phyloP scores from a whole-genome alignment of 2,113 vertebrate species.

The Sialia sialis region DNA sequence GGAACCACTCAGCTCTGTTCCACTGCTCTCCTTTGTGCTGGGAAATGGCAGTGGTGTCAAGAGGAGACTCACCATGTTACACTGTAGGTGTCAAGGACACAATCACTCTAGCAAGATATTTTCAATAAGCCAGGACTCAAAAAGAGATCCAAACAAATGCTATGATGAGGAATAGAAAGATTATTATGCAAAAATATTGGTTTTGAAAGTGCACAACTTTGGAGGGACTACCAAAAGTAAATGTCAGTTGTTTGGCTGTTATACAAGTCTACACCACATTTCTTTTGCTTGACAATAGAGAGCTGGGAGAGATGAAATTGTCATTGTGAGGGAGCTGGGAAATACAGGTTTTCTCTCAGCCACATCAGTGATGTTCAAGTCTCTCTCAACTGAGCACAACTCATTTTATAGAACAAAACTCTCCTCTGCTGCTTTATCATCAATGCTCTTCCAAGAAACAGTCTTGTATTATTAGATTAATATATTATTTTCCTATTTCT shows the following conservation, averaged over 20 bases:
- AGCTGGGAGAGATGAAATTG: background rate
- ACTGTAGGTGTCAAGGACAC: background rate
- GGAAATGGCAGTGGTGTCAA: background rate
- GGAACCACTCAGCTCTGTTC: background rate
- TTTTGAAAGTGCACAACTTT: background rate
- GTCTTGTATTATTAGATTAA: background rate
- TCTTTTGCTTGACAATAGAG: background rate
- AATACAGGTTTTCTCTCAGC: background rate
- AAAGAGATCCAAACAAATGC: background rate
- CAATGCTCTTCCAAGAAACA: background rate
- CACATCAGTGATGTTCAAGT: background rate
- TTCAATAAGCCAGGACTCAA: background rate
- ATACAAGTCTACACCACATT: background rate
- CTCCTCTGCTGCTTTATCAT: background rate
- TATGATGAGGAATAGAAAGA: background rate
- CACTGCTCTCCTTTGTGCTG: background rate
- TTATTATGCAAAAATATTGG: slow-evolving; percentile 23
- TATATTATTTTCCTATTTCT: background rate
- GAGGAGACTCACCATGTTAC: background rate
- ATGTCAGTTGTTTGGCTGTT: background rate
- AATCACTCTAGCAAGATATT: background rate
- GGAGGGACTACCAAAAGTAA: background rate
- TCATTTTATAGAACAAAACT: background rate
- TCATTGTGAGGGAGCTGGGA: background rate
- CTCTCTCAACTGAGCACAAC: background rate